Evolutionary conservation across 35 echinoderm and acorn worm genomes (phyloP).

Genomic region (Apostichopus japonicus): DNA sequence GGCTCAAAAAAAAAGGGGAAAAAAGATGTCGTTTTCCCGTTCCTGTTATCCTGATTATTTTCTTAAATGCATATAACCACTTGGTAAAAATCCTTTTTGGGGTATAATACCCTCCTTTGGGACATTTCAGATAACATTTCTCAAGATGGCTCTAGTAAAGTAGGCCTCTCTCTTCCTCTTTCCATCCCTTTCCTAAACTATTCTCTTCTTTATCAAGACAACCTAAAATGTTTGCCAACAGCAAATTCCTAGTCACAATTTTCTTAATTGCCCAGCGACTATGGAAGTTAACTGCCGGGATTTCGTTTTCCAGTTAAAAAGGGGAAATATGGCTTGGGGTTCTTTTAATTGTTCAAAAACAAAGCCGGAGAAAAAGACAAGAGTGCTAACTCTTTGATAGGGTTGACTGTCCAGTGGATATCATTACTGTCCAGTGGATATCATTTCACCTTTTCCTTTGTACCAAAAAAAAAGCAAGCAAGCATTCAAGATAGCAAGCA

Average conservation of each 20-base stretch:
- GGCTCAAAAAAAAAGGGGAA: too few relatives aligned
- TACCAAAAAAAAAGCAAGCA: too few relatives aligned
- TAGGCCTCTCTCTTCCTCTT: neutral
- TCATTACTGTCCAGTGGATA: too few relatives aligned
- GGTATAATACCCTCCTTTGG: neutral
- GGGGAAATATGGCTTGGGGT: neutral
- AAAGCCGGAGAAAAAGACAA: neutral
- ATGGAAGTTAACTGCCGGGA: neutral
- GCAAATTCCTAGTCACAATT: neutral
- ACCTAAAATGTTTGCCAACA: neutral
- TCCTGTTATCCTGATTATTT: neutral
- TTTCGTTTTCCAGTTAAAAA: neutral
- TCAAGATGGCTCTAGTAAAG: neutral
- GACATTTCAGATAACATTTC: neutral
- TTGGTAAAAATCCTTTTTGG: neutral
- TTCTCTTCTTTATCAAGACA: neutral
- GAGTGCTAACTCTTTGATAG: too few relatives aligned
- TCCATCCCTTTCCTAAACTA: too few relatives aligned
- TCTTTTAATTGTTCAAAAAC: neutral
- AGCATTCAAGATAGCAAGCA: too few relatives aligned
- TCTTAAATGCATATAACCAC: neutral
- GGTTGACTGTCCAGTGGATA: too few relatives aligned
- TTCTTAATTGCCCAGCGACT: neutral
- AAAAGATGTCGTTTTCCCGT: neutral
- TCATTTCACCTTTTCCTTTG: too few relatives aligned